Evolutionary conservation across 2,888 invertebrate species (phyloP).

Genomic region (Zonitis immaculata): DNA sequence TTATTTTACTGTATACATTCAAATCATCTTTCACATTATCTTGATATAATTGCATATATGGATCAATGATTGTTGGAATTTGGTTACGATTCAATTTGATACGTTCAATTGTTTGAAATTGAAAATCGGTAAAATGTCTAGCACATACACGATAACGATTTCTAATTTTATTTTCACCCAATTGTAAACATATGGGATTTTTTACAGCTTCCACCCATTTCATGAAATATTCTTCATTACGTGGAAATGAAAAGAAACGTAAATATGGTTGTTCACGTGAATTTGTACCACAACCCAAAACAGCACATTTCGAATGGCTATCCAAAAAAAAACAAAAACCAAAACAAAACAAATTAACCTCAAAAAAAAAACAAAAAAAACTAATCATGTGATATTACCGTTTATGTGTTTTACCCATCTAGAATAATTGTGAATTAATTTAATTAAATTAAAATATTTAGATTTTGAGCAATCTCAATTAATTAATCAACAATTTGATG

Average conservation of each 20-base stretch:
- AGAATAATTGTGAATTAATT: too few relatives aligned
- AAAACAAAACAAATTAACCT: too few relatives aligned
- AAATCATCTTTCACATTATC: too few relatives aligned
- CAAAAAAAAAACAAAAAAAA: too few relatives aligned
- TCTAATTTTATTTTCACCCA: neutral
- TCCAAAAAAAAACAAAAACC: neutral
- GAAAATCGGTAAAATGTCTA: neutral
- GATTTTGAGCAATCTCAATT: too few relatives aligned
- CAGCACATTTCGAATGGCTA: neutral
- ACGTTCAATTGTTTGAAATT: neutral
- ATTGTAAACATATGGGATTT: neutral
- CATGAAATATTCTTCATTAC: neutral
- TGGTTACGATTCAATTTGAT: neutral
- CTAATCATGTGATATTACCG: too few relatives aligned
- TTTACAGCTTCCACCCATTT: neutral
- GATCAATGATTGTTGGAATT: neutral
- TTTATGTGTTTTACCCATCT: too few relatives aligned
- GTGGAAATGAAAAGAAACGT: neutral
- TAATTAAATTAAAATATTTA: too few relatives aligned
- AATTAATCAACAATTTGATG: neutral
- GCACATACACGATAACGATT: neutral
- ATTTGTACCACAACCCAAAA: neutral
- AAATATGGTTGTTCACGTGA: neutral
- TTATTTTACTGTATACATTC: too few relatives aligned
- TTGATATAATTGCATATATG: neutral